Evolutionary conservation across 1,140 invertebrate genomes (phyloP), one percentile per base, ranked within the genome.

Genomic region (Plectrocnemia conspersa): DNA sequence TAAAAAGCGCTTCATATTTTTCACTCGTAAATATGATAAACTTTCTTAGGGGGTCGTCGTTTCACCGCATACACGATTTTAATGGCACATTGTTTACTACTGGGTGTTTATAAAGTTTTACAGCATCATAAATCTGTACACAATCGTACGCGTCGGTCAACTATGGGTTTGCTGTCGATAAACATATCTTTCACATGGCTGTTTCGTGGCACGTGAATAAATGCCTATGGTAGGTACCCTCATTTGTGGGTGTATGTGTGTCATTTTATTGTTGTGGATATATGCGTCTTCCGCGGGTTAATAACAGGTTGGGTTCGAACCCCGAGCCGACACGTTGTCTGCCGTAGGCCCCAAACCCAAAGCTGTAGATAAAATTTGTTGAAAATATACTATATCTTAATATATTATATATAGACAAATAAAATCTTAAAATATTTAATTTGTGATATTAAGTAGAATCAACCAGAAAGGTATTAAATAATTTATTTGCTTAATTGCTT

Each of bases 291-390:
- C 29, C 19, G 32, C 11, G 40, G 29, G 46, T 33, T 59, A 59
- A 59, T 59, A 59, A 59, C 53, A 59, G 58, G 53, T 59, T 59
- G 53, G 19, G 18, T 18, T 36, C 45, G 23, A 52, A 40, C 21
- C 21, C 18, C 19, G 22, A 4, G n/a, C 21, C 22, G 48, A 38
- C 48, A 25, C 49, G 49, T 52, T 23, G 5, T 16, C 10, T 13
- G 40, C 49, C 21, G 11, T 3, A 35, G 41, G 25, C 29, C 2
- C 24, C 11, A 25, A 25, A 3, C 13, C 45, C 29, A 18, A 47
- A 7, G 21, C 36, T 10, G 11, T 36, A 36, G 16, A 36, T 36
- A 36, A 36, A 36, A 36, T 6, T 36, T 6, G n/a, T 5, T 36
- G 16, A 13, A 5, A 4, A 36, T 36, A 11, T 13, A n/a, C 22